Conservation (phyloP, 2,113 vertebrate genomes). For the Lepus europaeus region DNA sequence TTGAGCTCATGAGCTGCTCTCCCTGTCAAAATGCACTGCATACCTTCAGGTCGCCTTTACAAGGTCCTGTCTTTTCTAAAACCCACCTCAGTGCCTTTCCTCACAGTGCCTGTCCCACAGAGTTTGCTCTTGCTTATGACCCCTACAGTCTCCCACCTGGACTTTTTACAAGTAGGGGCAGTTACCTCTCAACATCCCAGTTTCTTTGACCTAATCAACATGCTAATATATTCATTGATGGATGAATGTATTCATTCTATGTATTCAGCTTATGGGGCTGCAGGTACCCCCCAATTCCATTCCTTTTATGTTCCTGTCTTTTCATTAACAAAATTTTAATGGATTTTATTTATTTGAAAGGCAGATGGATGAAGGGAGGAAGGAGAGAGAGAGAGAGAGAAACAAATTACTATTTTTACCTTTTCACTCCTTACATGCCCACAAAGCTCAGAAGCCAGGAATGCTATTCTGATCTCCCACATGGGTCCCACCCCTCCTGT, state of each 20-base stretch:
- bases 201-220: not conserved
- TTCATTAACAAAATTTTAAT: not conserved
- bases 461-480: too few species aligned
- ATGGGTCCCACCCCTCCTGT: too few species aligned
- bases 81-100: not conserved
- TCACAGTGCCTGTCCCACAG: too few species aligned
- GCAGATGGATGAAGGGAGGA: too few species aligned
- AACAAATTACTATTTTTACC: too few species aligned
- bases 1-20: not conserved
- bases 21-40: not conserved
- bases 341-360: too few species aligned
- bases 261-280: not conserved
- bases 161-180: not conserved
- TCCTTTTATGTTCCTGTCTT: not conserved
- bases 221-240: not conserved
- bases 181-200: not conserved
- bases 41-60: not conserved
- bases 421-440: too few species aligned
- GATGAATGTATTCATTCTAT: not conserved
- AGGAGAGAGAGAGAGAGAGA: too few species aligned
- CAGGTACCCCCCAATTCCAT: accelerated
- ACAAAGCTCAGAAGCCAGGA: too few species aligned
- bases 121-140: not conserved
- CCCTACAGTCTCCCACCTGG: not conserved
- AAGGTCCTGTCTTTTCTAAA: not conserved